Base-by-base conservation (phyloP, 1,140 invertebrate genomes). In the Bathynomus jamesi region DNA sequence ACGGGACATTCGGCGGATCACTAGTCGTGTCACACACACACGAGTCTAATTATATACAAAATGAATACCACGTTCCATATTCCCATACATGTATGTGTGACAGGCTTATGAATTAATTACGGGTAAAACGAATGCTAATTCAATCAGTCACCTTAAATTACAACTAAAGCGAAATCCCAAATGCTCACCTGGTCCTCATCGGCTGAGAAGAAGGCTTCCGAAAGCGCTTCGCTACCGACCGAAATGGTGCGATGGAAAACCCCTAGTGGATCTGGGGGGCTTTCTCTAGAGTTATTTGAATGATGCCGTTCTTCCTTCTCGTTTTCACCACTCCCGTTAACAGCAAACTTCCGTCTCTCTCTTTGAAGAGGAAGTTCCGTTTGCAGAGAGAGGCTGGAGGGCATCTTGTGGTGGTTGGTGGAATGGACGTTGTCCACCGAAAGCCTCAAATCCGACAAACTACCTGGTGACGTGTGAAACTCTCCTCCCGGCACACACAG, bases 141-240 rank as follows among this genome's bases (percentile, higher is more conserved):
- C n/a, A n/a, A n/a, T n/a, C n/a, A n/a, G n/a, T n/a, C n/a, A n/a
- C n/a, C n/a, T n/a, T n/a, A n/a, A n/a, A n/a, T n/a, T n/a, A n/a
- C n/a, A n/a, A n/a, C n/a, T n/a, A n/a, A n/a, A n/a, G n/a, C n/a
- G n/a, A n/a, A n/a, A n/a, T n/a, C n/a, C n/a, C n/a, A n/a, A n/a
- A n/a, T n/a, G 78, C 79, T 81, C 82, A 31, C 80, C 80, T 28
- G 2, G 84, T 94, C 91, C 82, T 95, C 93, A 80, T 94, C 92
- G 0, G 93, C 93, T 0, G 92, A 94, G 79, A 93, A 94, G 83
- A 94, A 95, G 28, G 90, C 89, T 82, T 95, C 93, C 0, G 91
- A 93, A 78, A 92, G 91, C 82, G 93, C 93, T 81, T 93, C 92
- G 71, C 91, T 93, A 1, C 90, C 92, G 79, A 94, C 88, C 0